phyloP scores from a whole-genome alignment of 2,797 vertebrate species.

The Philypnodon macrostomus region DNA sequence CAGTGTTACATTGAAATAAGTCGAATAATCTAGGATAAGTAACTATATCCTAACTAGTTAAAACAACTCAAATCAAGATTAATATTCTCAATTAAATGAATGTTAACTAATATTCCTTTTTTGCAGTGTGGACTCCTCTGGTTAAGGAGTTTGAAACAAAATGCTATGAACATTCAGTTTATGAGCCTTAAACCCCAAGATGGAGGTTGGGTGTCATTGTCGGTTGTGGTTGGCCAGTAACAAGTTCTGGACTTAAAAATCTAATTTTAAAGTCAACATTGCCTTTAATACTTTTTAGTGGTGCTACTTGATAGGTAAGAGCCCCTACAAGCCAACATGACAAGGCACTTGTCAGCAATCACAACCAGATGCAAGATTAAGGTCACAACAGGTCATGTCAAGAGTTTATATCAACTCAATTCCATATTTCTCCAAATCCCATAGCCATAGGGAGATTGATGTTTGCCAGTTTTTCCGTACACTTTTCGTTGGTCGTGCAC shows the following conservation, averaged over 20 bases:
- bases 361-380: slow-evolving; percentile 50
- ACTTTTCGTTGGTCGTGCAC: slow-evolving; percentile 37
- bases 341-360: slow-evolving; percentile 22
- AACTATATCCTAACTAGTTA: too few species aligned
- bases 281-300: slow-evolving; percentile 4
- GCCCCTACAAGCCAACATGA: slow-evolving; percentile 10
- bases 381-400: slow-evolving; percentile 37
- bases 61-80: too few species aligned
- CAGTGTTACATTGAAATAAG: too few species aligned
- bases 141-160: slow-evolving; percentile 16
- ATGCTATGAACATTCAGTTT: slow-evolving; percentile 37
- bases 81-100: too few species aligned
- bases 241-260: slow-evolving; percentile 8
- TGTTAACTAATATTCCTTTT: too few species aligned
- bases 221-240: slow-evolving; percentile 32
- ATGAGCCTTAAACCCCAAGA: slow-evolving; percentile 34
- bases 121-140: slow-evolving; percentile 1
- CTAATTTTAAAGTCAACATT: slow-evolving; percentile 16
- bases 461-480: slow-evolving; percentile 27
- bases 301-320: slow-evolving; percentile 5
- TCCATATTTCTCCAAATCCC: slow-evolving; percentile 34
- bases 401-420: too few species aligned
- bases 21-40: too few species aligned
- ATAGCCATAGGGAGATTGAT: slow-evolving; percentile 30
- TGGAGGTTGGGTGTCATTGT: slow-evolving; percentile 34